These are phyloP conservation scores for Rosalia funebris DNA, from an alignment of 2,888 invertebrate genomes.

Conservation along the genomic window DNA sequence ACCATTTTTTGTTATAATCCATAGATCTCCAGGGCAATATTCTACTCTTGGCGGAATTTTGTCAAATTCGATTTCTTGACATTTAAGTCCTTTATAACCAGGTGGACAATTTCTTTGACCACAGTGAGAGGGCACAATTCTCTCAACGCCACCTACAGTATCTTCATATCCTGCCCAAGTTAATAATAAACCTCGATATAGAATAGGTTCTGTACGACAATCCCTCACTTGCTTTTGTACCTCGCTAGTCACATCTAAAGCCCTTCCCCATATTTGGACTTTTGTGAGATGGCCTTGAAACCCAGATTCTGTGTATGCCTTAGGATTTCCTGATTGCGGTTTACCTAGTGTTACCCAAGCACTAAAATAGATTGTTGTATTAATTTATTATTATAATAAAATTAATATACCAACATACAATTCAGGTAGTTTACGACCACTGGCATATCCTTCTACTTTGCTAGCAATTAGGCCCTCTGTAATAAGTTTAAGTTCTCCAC, in stretches of 20 bases:
- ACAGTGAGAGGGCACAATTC: constrained; percentile 90
- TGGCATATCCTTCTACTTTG: constrained; percentile 88
- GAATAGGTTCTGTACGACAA: constrained; percentile 90
- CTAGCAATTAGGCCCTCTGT: constrained; percentile 97
- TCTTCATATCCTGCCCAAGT: constrained; percentile 96
- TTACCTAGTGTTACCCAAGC: constrained; percentile 94
- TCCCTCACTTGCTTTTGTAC: constrained; percentile 94
- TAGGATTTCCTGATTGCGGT: constrained; percentile 83
- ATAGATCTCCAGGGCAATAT: constrained; percentile 92
- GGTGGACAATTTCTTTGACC: constrained; percentile 89
- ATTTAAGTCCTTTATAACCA: constrained; percentile 86
- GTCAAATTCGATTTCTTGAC: constrained; percentile 73
- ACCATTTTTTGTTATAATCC: constrained; percentile 93
- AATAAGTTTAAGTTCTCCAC: constrained; percentile 87
- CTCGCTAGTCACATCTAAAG: constrained; percentile 90
- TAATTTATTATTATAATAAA: not conserved
- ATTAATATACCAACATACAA: constrained; percentile 70
- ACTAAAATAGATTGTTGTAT: constrained; percentile 65
- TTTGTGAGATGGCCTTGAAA: constrained; percentile 96
- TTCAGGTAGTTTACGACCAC: constrained; percentile 82
- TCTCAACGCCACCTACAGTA: constrained; percentile 87
- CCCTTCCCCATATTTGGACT: constrained; percentile 93
- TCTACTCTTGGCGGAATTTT: constrained; percentile 84
- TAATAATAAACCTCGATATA: constrained; percentile 84
- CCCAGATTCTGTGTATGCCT: constrained; percentile 87